These are phyloP conservation scores for Stigmatopora argus DNA, from an alignment of 2,113 vertebrate genomes.

Conservation along the genomic window DNA sequence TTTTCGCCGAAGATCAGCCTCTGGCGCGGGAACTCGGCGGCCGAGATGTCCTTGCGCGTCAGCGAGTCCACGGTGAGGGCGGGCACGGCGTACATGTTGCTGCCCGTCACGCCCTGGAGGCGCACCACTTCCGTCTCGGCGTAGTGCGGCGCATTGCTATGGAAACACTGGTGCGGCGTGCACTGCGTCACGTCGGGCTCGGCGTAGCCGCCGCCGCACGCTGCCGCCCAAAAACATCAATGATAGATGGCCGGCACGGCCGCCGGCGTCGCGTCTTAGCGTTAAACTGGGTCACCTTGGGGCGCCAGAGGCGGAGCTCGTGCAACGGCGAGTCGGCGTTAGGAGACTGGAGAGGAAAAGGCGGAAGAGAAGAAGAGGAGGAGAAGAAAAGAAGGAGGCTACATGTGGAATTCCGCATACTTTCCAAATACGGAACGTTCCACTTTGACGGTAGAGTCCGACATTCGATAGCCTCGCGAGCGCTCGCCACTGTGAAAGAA, in stretches of 20 bases:
- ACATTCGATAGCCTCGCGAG: too few species aligned
- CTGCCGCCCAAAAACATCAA: conserved; percentile 38
- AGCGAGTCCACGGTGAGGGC: conserved; percentile 80
- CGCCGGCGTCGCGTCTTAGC: too few species aligned
- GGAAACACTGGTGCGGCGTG: conserved; percentile 80
- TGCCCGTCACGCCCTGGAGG: conserved; percentile 79
- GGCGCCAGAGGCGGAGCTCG: conserved; percentile 37
- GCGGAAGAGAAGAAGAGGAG: neutral
- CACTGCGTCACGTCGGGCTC: conserved; percentile 80
- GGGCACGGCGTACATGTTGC: conserved; percentile 81
- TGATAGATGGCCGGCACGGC: too few species aligned
- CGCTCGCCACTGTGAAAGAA: too few species aligned
- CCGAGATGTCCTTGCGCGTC: conserved; percentile 78
- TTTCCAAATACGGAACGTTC: too few species aligned
- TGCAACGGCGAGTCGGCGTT: conserved; percentile 62
- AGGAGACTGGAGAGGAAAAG: conserved; percentile 56
- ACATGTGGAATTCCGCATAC: conserved; percentile 7
- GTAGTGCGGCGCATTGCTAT: conserved; percentile 76
- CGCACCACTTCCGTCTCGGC: conserved; percentile 79
- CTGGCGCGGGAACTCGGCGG: conserved; percentile 76
- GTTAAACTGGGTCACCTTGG: neutral
- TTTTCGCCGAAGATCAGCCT: conserved; percentile 77
- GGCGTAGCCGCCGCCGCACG: conserved; percentile 75
- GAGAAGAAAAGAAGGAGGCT: conserved; percentile 32
- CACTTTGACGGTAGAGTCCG: too few species aligned